Percentiles rank a stretch among this genome's conserved stretches.
These are phyloP conservation scores for Drosophila asahinai DNA, from an alignment of 1,140 invertebrate genomes.

Conservation along the genomic window DNA sequence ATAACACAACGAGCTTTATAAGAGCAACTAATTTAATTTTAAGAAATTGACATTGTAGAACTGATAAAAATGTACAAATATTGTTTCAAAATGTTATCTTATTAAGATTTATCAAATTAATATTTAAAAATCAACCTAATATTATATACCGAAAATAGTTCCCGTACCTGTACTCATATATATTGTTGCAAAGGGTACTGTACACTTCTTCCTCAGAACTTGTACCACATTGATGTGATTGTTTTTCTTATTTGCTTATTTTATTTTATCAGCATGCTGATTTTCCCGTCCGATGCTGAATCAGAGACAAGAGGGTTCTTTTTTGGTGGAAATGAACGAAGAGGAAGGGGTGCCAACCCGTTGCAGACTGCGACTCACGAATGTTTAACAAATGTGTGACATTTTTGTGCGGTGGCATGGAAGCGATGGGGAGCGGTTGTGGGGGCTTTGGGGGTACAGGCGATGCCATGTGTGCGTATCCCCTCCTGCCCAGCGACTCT, in stretches of 20 bases:
- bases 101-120: no score
- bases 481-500: slow-evolving; percentile 18
- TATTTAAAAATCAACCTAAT: no score
- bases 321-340: slow-evolving; percentile 7
- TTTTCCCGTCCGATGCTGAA: slow-evolving; percentile 60
- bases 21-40: no score
- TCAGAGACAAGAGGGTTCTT: slow-evolving; percentile 12
- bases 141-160: not conserved
- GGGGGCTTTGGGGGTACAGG: slow-evolving; percentile 13
- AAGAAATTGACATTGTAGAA: no score
- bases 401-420: slow-evolving; percentile 69
- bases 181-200: not conserved
- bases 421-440: slow-evolving; percentile 17
- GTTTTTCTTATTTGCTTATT: slow-evolving; percentile 60
- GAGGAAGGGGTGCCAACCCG: slow-evolving; percentile 36
- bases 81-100: no score
- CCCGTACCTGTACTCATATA: no score
- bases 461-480: slow-evolving; percentile 52
- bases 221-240: slow-evolving; percentile 42
- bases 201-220: not conserved
- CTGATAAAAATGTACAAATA: no score
- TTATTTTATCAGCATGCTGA: slow-evolving; percentile 82
- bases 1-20: no score
- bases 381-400: slow-evolving; percentile 83
- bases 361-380: slow-evolving; percentile 74